phyloP scores from a whole-genome alignment of 2,797 vertebrate genomes.

The Hoplostethus mediterraneus region DNA sequence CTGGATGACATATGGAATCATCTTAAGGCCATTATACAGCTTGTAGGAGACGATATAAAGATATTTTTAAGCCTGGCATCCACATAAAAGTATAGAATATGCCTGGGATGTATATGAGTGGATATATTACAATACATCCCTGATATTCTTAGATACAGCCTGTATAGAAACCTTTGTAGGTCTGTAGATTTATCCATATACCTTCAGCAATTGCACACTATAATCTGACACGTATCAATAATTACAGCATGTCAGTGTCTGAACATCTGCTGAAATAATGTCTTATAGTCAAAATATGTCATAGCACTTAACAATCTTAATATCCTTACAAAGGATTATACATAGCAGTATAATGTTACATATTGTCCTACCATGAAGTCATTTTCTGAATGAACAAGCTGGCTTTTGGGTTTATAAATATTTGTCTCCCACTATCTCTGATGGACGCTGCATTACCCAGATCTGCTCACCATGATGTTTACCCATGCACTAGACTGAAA shows the following conservation, averaged over 20 bases:
- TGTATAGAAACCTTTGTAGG: too few species aligned
- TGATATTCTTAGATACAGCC: too few species aligned
- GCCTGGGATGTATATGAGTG: too few species aligned
- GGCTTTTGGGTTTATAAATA: conserved; percentile 52
- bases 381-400: conserved; percentile 30
- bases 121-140: too few species aligned
- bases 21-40: too few species aligned
- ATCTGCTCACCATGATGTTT: conserved; percentile 50
- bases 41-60: too few species aligned
- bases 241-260: neutral
- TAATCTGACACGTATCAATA: neutral
- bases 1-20: neutral
- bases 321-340: neutral
- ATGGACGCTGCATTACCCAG: conserved; percentile 23
- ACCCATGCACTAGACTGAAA: conserved; percentile 33
- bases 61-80: too few species aligned
- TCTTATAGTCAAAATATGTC: neutral
- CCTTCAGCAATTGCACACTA: neutral
- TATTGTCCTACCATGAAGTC: conserved; percentile 7
- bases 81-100: too few species aligned
- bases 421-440: conserved; percentile 31
- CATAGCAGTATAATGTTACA: neutral
- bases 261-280: neutral
- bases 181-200: too few species aligned
- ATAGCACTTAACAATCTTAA: neutral